A percentile compares a stretch with the other conserved stretches of the same genome.
Conservation (phyloP, 2,888 invertebrate species). For the Oxyscelio sp. region DNA sequence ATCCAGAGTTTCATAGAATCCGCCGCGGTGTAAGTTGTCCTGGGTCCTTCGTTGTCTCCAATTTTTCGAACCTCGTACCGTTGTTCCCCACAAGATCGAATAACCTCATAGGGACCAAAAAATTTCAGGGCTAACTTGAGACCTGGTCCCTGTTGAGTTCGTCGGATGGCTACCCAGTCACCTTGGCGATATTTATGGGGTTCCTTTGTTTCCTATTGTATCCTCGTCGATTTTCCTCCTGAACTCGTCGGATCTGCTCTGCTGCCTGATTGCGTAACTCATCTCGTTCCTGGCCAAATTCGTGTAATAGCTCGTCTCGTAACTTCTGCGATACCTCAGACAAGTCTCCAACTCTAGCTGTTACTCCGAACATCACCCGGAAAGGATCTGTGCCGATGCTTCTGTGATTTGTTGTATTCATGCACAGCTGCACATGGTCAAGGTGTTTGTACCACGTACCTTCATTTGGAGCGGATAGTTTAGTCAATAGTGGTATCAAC, state of each 20-base stretch:
- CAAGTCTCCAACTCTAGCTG: too few species aligned
- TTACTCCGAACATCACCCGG: too few species aligned
- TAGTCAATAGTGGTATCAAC: neutral
- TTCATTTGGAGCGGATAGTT: neutral
- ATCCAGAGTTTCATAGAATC: conserved; percentile 1
- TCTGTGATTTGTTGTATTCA: neutral
- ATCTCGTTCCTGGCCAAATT: neutral
- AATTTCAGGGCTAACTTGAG: neutral
- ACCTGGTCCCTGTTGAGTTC: neutral
- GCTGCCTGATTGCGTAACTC: conserved; percentile 1
- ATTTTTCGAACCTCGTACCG: neutral
- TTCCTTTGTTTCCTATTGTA: too few species aligned
- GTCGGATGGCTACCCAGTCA: neutral
- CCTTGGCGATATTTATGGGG: too few species aligned
- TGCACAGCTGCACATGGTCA: neutral
- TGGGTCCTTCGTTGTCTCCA: neutral
- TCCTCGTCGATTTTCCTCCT: too few species aligned
- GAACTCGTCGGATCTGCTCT: neutral
- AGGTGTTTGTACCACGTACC: neutral
- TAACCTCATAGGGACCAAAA: neutral
- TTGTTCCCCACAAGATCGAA: neutral
- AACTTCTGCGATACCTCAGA: too few species aligned
- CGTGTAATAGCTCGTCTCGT: too few species aligned
- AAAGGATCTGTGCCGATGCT: neutral
- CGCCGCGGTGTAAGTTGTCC: neutral